These are phyloP conservation scores for Pimpla rufipes DNA, from an alignment of 2,888 invertebrate species.

Conservation along the genomic window DNA sequence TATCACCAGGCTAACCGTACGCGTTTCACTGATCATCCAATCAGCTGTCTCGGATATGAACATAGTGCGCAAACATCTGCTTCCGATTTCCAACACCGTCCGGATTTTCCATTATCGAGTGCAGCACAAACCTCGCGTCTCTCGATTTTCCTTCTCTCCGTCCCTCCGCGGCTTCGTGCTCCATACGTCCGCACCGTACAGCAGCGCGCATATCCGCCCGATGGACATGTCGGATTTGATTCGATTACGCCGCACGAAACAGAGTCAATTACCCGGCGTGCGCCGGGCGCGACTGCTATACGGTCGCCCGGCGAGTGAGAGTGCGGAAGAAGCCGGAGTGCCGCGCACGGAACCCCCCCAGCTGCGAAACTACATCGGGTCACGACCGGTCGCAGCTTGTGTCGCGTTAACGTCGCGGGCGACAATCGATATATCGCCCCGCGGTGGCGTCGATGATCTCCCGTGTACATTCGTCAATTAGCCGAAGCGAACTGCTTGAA, in stretches of 20 bases:
- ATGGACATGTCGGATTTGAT: conserved; percentile 29
- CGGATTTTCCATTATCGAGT: conserved; percentile 2
- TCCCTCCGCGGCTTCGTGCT: background rate
- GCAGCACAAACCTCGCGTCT: background rate
- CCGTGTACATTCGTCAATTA: background rate
- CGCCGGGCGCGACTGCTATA: no score
- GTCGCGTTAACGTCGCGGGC: conserved; percentile 33
- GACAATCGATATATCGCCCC: conserved; percentile 39
- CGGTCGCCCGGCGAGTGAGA: conserved; percentile 8
- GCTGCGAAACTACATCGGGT: conserved; percentile 39
- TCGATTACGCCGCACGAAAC: conserved; percentile 46
- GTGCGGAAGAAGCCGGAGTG: conserved; percentile 32
- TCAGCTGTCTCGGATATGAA: background rate
- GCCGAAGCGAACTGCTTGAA: no score
- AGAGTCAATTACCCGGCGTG: conserved; percentile 47
- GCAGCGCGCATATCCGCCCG: background rate
- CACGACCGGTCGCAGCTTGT: conserved; percentile 49
- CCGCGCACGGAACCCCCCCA: background rate
- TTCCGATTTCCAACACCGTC: background rate
- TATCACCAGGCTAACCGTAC: background rate
- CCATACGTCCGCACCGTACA: background rate
- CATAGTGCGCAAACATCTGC: background rate
- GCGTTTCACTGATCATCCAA: background rate
- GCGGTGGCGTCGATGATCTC: background rate
- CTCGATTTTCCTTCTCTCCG: background rate